Percentiles rank a stretch among this genome's conserved stretches.
Conservation (phyloP, 2,113 vertebrate genomes). For the Scatophagus argus region DNA sequence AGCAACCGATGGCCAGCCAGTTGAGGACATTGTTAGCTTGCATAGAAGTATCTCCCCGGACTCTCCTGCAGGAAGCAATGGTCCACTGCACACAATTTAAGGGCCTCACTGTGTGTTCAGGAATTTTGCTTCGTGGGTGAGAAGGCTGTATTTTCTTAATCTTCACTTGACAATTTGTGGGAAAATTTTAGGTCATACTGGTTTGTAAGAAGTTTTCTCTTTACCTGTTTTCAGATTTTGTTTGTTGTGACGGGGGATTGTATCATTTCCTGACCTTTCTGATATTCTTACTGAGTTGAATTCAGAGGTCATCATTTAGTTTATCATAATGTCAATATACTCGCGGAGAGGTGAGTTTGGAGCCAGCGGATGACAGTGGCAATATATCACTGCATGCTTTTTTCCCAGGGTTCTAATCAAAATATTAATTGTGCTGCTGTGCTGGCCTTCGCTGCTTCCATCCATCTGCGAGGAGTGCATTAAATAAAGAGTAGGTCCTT, state of each 20-base stretch:
- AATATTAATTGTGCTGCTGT: slow-evolving; percentile 65
- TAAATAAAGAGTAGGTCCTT: slow-evolving; percentile 70
- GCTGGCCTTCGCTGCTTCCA: slow-evolving; percentile 44
- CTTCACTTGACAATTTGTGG: neutral
- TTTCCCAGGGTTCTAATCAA: slow-evolving; percentile 66
- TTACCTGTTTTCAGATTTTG: neutral
- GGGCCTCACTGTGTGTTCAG: slow-evolving; percentile 34
- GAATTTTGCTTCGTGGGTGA: slow-evolving; percentile 23
- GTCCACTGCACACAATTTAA: slow-evolving; percentile 67
- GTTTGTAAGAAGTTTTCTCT: slow-evolving; percentile 1
- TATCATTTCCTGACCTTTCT: slow-evolving; percentile 1
- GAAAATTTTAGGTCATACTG: neutral
- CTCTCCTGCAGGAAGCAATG: slow-evolving; percentile 57
- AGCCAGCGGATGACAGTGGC: slow-evolving; percentile 30
- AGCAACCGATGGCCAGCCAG: slow-evolving; percentile 45
- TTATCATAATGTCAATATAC: slow-evolving; percentile 49
- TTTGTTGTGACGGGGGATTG: neutral
- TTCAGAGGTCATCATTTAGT: slow-evolving; percentile 6
- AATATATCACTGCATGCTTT: slow-evolving; percentile 63
- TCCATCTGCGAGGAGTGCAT: slow-evolving; percentile 65
- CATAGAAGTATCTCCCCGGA: slow-evolving; percentile 54
- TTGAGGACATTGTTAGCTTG: slow-evolving; percentile 76
- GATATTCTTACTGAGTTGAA: slow-evolving; percentile 13
- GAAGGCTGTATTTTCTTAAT: slow-evolving; percentile 14
- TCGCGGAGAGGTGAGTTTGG: slow-evolving; percentile 40